These are phyloP conservation scores for Polyergus mexicanus DNA, from an alignment of 1,140 invertebrate species.

Conservation along the genomic window DNA sequence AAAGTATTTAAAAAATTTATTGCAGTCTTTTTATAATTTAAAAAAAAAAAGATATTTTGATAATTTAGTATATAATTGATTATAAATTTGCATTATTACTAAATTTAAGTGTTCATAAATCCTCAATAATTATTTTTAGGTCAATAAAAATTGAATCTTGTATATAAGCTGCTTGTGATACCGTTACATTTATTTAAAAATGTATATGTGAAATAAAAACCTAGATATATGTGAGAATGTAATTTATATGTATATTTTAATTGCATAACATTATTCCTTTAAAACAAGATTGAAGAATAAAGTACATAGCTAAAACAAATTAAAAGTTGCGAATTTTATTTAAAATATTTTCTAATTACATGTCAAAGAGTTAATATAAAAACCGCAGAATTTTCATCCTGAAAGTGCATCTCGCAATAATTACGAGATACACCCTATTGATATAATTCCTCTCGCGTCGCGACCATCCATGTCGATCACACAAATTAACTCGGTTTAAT, in stretches of 20 bases:
- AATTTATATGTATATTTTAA: neutral
- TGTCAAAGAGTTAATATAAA: constrained; percentile 31
- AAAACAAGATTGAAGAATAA: neutral
- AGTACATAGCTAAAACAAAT: neutral
- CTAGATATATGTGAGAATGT: neutral
- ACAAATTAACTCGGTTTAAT: constrained; percentile 72
- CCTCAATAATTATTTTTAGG: neutral
- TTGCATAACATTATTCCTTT: neutral
- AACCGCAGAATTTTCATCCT: constrained; percentile 33
- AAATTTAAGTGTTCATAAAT: neutral
- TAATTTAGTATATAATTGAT: neutral
- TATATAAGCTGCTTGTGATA: neutral
- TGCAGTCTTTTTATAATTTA: neutral
- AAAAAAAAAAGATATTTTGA: neutral
- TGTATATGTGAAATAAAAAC: neutral
- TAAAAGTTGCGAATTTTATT: constrained; percentile 18
- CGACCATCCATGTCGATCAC: constrained; percentile 60
- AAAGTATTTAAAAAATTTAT: neutral
- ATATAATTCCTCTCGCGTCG: constrained; percentile 37
- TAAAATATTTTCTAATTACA: constrained; percentile 13
- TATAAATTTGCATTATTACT: neutral
- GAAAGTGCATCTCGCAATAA: constrained; percentile 39
- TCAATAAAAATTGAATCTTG: neutral
- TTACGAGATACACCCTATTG: constrained; percentile 29
- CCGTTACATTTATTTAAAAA: neutral